Conservation (phyloP, 2,113 vertebrate genomes). For the Rhynchomys soricoides region DNA sequence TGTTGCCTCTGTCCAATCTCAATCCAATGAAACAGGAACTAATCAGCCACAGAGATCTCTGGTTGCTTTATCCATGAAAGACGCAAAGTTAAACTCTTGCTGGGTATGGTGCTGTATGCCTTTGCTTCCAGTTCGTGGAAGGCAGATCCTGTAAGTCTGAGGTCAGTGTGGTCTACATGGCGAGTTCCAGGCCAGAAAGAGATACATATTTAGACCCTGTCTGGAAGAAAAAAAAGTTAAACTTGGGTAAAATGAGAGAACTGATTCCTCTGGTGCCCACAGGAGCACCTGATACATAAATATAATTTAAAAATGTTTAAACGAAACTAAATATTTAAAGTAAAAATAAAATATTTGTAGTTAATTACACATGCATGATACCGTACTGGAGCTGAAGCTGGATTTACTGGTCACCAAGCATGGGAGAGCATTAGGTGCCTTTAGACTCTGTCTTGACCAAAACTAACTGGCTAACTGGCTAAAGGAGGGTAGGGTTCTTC, state of each 20-base stretch:
- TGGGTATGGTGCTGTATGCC: neutral
- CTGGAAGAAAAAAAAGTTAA: neutral
- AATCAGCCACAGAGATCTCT: conserved; percentile 52
- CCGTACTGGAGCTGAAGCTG: neutral
- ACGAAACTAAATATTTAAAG: neutral
- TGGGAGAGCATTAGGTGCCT: conserved; percentile 22
- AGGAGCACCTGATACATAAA: neutral
- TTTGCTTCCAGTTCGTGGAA: neutral
- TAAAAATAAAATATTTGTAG: neutral
- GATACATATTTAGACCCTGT: neutral
- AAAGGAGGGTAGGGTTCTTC: neutral
- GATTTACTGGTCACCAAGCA: conserved; percentile 30
- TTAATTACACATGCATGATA: conserved; percentile 10
- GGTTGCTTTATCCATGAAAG: conserved; percentile 65
- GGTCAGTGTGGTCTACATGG: neutral
- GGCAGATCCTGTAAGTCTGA: neutral
- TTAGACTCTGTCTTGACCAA: neutral
- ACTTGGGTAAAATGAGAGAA: neutral
- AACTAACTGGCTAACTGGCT: neutral
- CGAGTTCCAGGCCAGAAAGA: neutral
- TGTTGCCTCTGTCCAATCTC: conserved; percentile 88
- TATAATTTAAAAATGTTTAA: neutral
- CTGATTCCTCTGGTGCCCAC: neutral
- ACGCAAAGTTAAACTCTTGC: conserved; percentile 11
- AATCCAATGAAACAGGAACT: conserved; percentile 70